phyloP scores from a whole-genome alignment of 1,140 invertebrate species.

The Alviniconcha marisindica region DNA sequence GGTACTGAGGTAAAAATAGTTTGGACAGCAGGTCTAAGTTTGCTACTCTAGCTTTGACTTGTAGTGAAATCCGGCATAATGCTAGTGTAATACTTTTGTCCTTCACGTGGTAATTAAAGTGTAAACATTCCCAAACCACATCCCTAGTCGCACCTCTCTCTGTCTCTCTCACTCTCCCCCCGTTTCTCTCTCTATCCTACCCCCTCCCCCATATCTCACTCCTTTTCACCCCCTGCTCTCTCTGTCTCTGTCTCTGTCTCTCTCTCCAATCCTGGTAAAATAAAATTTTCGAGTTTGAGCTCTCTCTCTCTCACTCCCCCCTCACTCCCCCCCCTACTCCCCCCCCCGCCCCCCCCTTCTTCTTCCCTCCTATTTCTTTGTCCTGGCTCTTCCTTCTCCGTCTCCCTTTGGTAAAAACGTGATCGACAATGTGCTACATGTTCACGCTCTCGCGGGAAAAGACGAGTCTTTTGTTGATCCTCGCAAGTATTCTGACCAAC shows the following conservation, averaged over 20 bases:
- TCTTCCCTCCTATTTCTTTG: neutral
- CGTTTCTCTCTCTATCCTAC: neutral
- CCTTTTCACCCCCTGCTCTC: too few relatives aligned
- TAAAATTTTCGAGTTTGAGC: neutral
- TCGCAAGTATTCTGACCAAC: neutral
- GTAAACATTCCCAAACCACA: too few relatives aligned
- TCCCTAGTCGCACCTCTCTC: too few relatives aligned
- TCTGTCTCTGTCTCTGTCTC: neutral
- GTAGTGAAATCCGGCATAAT: neutral
- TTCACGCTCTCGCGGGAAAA: neutral
- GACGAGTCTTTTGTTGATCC: neutral
- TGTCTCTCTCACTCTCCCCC: neutral
- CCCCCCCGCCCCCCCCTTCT: slow-evolving; percentile 1
- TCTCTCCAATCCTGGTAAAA: neutral
- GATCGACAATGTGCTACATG: neutral
- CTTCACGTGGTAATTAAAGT: too few relatives aligned
- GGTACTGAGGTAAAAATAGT: neutral
- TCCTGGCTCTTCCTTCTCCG: neutral
- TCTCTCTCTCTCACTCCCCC: neutral
- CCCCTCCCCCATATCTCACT: too few relatives aligned
- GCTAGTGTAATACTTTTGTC: neutral
- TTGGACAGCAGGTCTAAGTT: neutral
- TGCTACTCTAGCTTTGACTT: neutral
- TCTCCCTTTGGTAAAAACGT: too few relatives aligned
- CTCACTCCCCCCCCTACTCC: slow-evolving; percentile 5